Conservation (phyloP, 2,113 vertebrate genomes). For the Piaya cayana region DNA sequence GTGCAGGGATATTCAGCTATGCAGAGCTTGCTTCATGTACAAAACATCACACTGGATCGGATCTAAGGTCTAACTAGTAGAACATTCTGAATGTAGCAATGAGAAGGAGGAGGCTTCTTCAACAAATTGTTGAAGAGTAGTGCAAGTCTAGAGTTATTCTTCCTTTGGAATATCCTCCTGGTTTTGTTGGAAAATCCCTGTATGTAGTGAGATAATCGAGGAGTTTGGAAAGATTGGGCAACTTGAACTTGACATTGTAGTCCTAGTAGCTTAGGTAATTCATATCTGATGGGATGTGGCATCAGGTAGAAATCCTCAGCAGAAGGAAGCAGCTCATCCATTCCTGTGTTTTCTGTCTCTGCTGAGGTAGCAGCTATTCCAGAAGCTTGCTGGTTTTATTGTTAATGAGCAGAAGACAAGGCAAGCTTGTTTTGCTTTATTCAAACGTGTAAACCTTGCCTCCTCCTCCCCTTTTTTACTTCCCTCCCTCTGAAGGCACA, state of each 20-base stretch:
- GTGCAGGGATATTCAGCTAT: neutral
- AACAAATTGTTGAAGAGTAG: accelerated
- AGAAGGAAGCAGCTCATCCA: neutral
- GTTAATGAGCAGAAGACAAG: neutral
- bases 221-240: neutral
- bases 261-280: neutral
- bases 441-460: neutral
- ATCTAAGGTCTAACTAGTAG: neutral
- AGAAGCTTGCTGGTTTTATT: neutral
- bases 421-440: neutral
- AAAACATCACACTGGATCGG: neutral
- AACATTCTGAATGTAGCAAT: neutral
- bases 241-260: neutral
- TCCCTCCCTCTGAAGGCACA: neutral
- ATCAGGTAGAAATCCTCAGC: neutral
- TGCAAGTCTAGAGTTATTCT: neutral
- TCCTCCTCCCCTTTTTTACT: neutral
- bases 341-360: too few species aligned
- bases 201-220: neutral
- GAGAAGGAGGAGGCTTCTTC: neutral
- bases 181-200: neutral
- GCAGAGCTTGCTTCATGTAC: neutral
- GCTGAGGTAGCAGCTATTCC: neutral
- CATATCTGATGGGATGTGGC: neutral
- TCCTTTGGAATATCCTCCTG: neutral